Percentiles rank a stretch among this genome's conserved stretches.
These are phyloP conservation scores for Brachionus asplanchnoidis DNA, from an alignment of 1,140 invertebrate genomes.

Conservation along the genomic window DNA sequence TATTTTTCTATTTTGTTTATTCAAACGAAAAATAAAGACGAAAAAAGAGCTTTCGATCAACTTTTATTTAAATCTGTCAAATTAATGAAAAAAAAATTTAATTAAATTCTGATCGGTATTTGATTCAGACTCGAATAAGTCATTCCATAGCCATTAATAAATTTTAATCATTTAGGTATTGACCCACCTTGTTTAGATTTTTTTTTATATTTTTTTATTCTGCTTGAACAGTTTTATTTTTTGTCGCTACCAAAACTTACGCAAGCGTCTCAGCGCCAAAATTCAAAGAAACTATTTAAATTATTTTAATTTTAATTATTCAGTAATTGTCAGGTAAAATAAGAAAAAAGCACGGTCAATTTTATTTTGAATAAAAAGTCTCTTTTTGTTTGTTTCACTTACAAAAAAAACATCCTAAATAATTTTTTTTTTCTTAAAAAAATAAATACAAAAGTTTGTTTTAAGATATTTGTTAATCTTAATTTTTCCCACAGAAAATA, in stretches of 20 bases:
- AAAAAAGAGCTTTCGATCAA: background rate
- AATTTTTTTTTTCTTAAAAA: background rate
- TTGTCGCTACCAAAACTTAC: background rate
- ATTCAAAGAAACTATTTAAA: background rate
- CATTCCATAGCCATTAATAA: background rate
- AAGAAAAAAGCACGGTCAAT: background rate
- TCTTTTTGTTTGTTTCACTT: background rate
- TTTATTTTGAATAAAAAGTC: background rate
- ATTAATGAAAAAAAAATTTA: conserved; percentile 7
- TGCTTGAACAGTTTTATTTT: background rate
- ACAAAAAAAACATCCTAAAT: background rate
- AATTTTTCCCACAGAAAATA: background rate
- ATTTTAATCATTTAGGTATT: background rate
- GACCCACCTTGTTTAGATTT: background rate
- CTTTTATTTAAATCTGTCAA: background rate
- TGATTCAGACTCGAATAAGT: background rate
- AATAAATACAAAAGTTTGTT: background rate
- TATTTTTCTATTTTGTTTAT: background rate
- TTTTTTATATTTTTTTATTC: background rate
- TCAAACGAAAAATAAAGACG: background rate
- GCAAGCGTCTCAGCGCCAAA: background rate
- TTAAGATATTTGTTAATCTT: background rate
- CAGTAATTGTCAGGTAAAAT: background rate
- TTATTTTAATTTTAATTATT: background rate
- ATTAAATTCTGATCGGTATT: background rate